phyloP scores from a whole-genome alignment of 2,888 invertebrate species.

The Phortica magna region DNA sequence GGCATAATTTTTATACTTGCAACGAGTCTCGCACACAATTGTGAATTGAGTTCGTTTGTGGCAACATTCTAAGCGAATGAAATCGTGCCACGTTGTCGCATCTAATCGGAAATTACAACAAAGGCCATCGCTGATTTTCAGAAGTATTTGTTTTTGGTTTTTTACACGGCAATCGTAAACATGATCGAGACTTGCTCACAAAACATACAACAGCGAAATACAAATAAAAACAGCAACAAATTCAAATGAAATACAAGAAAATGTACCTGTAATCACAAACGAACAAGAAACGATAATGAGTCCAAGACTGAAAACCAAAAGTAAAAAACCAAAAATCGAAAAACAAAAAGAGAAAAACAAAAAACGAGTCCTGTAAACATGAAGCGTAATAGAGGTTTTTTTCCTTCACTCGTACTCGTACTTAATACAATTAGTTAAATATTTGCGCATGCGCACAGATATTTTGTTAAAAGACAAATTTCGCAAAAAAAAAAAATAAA shows the following conservation, averaged over 20 bases:
- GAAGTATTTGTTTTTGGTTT: not conserved
- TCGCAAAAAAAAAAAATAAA: conserved; percentile 48
- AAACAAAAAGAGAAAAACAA: conserved; percentile 59
- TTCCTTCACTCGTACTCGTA: not conserved
- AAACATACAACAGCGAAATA: conserved; percentile 38
- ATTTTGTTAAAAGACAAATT: conserved; percentile 63
- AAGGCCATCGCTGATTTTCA: conserved; percentile 58
- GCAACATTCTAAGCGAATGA: conserved; percentile 48
- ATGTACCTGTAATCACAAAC: conserved; percentile 50
- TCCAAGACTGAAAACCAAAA: conserved; percentile 27
- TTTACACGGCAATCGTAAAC: conserved; percentile 62
- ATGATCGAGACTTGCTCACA: conserved; percentile 66
- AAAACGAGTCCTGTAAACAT: conserved; percentile 31
- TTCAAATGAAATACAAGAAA: conserved; percentile 51
- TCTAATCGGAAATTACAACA: conserved; percentile 70
- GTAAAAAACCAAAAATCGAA: no score
- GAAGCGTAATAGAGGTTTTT: not conserved
- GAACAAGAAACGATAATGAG: conserved; percentile 48
- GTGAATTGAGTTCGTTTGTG: not conserved
- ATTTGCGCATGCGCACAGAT: conserved; percentile 42
- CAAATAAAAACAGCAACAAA: conserved; percentile 39
- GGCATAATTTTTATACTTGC: not conserved
- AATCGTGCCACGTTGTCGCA: conserved; percentile 61
- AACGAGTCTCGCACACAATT: not conserved
- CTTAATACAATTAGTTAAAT: conserved; percentile 69